Base-by-base conservation (phyloP, 2,113 vertebrate genomes). In the Notarius lentiginosus region DNA sequence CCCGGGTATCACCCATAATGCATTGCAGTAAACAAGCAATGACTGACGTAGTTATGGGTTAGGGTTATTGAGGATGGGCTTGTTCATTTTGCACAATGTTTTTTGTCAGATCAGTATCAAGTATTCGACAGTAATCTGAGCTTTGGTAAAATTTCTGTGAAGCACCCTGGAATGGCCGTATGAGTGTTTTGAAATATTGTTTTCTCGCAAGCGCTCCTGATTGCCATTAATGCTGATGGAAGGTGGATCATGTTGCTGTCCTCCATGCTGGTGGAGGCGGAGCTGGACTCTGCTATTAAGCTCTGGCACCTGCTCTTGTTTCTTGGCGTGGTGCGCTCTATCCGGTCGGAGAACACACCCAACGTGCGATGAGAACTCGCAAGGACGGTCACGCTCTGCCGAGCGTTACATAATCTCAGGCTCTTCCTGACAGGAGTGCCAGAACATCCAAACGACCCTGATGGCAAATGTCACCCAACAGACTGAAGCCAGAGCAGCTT, bases 261-360 rank as follows among this genome's bases (percentile, higher is more conserved):
- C 20, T 18, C 53, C 55, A 0, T 75, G 56, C 55, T 27, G 70
- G 24, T 87, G 55, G 86, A 79, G 68, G 70, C 53, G 61, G 53
- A 85, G 53, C 83, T 77, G 83, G 83, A 60, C 83, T n/a, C 70
- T 70, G 87, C 72, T 63, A 83, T 63, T 66, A 79, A 75, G 81
- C 75, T 81, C 34, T 88, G 84, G 89, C 87, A 88, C 84, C 58
- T 81, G 66, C 79, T 84, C 5, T 66, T n/a, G 55, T 82, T 84
- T 88, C 84, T 84, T 88, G 75, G 5, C 49, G 7, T 63, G 56
- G 55, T 49, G 70, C 49, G 83, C 55, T 75, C 34, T 70, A 61
- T 84, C 68, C 56, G 70, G 68, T 55, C 65, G 1, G 47, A 47
- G 70, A 73, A 60, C 70, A 75, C 83, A 61, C 55, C 4, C 55